phyloP scores from a whole-genome alignment of 2,113 vertebrate species.

The Strix aluco region DNA sequence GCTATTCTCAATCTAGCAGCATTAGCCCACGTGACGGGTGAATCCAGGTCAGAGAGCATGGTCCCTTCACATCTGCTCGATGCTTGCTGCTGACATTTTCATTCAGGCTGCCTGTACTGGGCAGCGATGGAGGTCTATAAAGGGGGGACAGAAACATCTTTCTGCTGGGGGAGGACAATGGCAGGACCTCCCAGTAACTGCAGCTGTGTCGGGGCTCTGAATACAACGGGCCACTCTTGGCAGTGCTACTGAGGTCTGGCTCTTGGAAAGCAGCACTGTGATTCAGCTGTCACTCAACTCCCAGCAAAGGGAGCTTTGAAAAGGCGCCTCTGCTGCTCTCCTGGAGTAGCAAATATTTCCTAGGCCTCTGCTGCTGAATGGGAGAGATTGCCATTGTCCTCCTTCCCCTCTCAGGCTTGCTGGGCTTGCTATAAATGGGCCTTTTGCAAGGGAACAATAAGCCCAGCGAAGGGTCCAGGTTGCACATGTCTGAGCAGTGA shows the following conservation, averaged over 20 bases:
- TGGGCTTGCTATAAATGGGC: constrained; percentile 82
- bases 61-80: constrained; percentile 71
- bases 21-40: constrained; percentile 38
- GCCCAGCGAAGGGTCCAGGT: constrained; percentile 82
- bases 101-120: constrained; percentile 70
- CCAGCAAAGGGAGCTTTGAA: constrained; percentile 81
- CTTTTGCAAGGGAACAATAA: constrained; percentile 88
- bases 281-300: constrained; percentile 95
- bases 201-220: constrained; percentile 84
- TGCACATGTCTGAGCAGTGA: constrained; percentile 85
- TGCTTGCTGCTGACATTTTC: constrained; percentile 79
- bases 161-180: constrained; percentile 82
- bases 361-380: constrained; percentile 80
- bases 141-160: constrained; percentile 63
- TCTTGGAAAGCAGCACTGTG: constrained; percentile 80
- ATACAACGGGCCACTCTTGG: constrained; percentile 74
- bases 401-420: constrained; percentile 78
- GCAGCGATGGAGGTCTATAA: constrained; percentile 76
- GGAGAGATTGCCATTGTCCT: constrained; percentile 82
- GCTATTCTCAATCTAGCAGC: neutral
- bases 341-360: constrained; percentile 84
- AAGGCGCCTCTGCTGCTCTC: constrained; percentile 77
- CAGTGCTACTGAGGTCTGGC: constrained; percentile 69
- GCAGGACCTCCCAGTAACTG: constrained; percentile 88
- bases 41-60: constrained; percentile 59